A percentile compares a stretch with the other conserved stretches of the same genome.
Conservation (phyloP, 2,797 vertebrate species). For the Thripadectes ignobilis region DNA sequence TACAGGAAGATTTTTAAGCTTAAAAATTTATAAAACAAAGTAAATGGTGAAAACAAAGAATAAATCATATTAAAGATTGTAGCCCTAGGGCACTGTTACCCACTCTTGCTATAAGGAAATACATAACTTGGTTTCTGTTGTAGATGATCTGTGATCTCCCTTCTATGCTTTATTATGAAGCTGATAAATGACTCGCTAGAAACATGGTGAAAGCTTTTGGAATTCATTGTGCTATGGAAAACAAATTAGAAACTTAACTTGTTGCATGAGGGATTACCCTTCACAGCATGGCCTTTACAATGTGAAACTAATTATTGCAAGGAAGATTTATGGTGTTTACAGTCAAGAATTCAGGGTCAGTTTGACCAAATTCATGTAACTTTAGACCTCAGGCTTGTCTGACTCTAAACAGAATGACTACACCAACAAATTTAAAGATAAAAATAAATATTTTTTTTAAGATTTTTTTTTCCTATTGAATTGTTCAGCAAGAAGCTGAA, state of each 20-base stretch:
- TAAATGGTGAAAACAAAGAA: background rate
- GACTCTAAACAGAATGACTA: slow-evolving; percentile 1
- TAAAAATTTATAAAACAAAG: background rate
- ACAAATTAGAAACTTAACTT: slow-evolving; percentile 71
- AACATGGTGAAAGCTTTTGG: slow-evolving; percentile 70
- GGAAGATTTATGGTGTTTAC: slow-evolving; percentile 71
- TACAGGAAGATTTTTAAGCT: background rate
- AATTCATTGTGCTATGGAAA: slow-evolving; percentile 64
- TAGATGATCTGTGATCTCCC: slow-evolving; percentile 41
- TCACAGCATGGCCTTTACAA: slow-evolving; percentile 67
- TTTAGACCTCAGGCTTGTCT: slow-evolving; percentile 44
- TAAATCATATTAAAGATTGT: background rate
- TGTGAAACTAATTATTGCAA: slow-evolving; percentile 68
- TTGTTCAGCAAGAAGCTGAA: background rate
- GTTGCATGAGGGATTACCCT: slow-evolving; percentile 71
- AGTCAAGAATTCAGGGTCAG: slow-evolving; percentile 71
- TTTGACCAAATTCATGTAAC: slow-evolving; percentile 67
- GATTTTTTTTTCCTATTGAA: background rate
- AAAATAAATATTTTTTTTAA: background rate
- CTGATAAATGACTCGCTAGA: slow-evolving; percentile 56
- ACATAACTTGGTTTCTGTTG: background rate
- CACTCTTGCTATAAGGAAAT: background rate
- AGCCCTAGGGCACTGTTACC: background rate
- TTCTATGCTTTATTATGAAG: slow-evolving; percentile 41
- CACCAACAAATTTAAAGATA: slow-evolving; percentile 22